Evolutionary conservation across 2,888 invertebrate genomes (phyloP).

Genomic region (Drosophila borborema): DNA sequence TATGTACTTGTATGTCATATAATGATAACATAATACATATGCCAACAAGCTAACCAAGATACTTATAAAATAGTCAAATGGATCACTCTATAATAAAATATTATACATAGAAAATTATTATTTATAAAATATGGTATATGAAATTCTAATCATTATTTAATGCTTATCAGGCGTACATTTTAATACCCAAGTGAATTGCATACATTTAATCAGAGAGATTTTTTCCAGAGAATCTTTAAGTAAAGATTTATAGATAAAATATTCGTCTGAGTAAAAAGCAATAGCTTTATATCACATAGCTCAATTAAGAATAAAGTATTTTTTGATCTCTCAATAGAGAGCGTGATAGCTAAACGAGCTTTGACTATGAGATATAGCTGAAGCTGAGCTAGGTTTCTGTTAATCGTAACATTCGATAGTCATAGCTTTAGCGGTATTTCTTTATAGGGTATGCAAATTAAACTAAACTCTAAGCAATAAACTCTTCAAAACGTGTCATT

Average conservation of each 20-base stretch:
- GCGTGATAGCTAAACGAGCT: background rate
- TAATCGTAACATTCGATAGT: background rate
- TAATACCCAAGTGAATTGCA: background rate
- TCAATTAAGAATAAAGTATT: background rate
- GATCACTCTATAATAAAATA: background rate
- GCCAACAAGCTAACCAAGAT: too few relatives aligned
- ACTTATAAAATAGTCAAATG: background rate
- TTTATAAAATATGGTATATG: background rate
- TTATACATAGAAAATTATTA: background rate
- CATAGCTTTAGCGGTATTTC: background rate
- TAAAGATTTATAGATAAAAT: background rate
- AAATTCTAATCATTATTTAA: background rate
- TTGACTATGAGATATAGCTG: background rate
- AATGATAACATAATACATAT: too few relatives aligned
- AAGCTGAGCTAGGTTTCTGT: background rate
- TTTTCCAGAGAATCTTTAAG: background rate
- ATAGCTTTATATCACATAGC: background rate
- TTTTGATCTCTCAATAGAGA: background rate
- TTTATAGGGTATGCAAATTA: background rate
- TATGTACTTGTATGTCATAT: too few relatives aligned
- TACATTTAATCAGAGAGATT: background rate
- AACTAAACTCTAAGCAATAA: background rate
- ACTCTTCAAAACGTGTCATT: conserved; percentile 4
- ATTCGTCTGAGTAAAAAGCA: too few relatives aligned
- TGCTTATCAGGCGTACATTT: background rate